Percentiles rank a stretch among this genome's conserved stretches.
Evolutionary conservation across 2,113 vertebrate genomes (phyloP).

Genomic region (Nothobranchius kuhntae): DNA sequence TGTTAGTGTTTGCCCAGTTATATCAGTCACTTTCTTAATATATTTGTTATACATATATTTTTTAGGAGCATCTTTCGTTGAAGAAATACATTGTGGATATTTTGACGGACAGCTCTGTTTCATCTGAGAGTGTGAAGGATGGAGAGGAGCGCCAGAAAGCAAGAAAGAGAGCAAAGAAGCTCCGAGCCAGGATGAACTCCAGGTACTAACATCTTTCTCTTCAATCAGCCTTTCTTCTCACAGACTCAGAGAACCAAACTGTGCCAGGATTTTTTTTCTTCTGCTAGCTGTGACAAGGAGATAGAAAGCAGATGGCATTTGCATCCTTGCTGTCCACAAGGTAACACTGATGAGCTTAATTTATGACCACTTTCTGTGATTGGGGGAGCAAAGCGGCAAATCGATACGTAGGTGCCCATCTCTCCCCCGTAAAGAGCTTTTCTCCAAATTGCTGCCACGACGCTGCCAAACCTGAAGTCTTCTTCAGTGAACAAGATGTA

Average conservation of each 20-base stretch:
- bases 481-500: conserved; percentile 81
- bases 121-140: conserved; percentile 85
- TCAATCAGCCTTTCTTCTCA: conserved; percentile 3
- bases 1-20: too few species aligned
- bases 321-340: conserved; percentile 84
- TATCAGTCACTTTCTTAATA: too few species aligned
- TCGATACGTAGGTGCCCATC: conserved; percentile 84
- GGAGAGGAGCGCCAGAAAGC: conserved; percentile 92
- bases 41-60: not conserved
- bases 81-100: conserved; percentile 98
- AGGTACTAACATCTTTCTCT: conserved; percentile 78
- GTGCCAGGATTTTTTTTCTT: conserved; percentile 47
- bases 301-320: conserved; percentile 83
- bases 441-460: conserved; percentile 90
- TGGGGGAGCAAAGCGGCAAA: conserved; percentile 90
- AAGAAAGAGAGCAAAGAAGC: conserved; percentile 94
- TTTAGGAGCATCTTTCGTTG: conserved; percentile 94
- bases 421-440: conserved; percentile 99
- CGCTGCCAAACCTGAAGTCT: conserved; percentile 87
- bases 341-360: conserved; percentile 93
- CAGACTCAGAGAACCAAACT: conserved; percentile 48
- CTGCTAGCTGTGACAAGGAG: conserved; percentile 69
- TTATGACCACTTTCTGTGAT: conserved; percentile 99
- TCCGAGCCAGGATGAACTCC: conserved; percentile 94
- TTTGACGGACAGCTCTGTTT: conserved; percentile 85